phyloP scores from a whole-genome alignment of 1,140 invertebrate genomes.

The Drosophila bipectinata region DNA sequence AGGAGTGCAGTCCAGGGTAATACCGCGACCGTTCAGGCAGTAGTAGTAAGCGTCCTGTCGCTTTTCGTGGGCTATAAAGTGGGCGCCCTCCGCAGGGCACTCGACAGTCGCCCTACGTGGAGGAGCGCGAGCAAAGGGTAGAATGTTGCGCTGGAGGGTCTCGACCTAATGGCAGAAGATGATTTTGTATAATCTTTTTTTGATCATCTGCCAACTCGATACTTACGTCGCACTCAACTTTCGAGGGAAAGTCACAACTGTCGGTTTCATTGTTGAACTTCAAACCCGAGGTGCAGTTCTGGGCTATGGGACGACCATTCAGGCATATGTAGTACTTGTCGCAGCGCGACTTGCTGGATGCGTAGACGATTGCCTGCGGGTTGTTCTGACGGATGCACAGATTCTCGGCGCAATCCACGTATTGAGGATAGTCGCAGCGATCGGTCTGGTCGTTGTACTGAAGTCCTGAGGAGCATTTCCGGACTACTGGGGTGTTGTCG shows the following conservation, averaged over 20 bases:
- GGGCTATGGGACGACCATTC: constrained; percentile 48
- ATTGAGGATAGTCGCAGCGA: constrained; percentile 76
- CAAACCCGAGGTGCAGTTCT: constrained; percentile 63
- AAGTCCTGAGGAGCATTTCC: constrained; percentile 60
- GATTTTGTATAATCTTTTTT: too few relatives aligned
- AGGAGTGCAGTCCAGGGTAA: constrained; percentile 72
- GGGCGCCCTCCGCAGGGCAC: constrained; percentile 59
- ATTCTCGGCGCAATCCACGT: constrained; percentile 76
- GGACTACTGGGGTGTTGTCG: constrained; percentile 50
- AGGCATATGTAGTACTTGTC: constrained; percentile 71
- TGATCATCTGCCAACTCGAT: neutral
- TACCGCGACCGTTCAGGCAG: constrained; percentile 64
- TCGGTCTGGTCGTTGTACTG: constrained; percentile 72
- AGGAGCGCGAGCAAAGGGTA: constrained; percentile 57
- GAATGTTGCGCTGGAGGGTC: constrained; percentile 66
- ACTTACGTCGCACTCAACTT: constrained; percentile 67
- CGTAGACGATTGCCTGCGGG: constrained; percentile 53
- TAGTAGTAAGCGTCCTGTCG: constrained; percentile 71
- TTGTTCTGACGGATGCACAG: constrained; percentile 65
- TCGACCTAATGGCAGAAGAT: constrained; percentile 44
- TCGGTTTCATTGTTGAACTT: constrained; percentile 54
- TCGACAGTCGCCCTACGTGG: constrained; percentile 65
- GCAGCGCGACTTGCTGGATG: constrained; percentile 66
- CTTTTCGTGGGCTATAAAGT: constrained; percentile 63
- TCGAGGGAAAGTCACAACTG: constrained; percentile 65